Percentiles rank a stretch among this genome's conserved stretches.
These are phyloP conservation scores for Dermatemys mawii DNA, from an alignment of 2,113 vertebrate species.

Conservation along the genomic window DNA sequence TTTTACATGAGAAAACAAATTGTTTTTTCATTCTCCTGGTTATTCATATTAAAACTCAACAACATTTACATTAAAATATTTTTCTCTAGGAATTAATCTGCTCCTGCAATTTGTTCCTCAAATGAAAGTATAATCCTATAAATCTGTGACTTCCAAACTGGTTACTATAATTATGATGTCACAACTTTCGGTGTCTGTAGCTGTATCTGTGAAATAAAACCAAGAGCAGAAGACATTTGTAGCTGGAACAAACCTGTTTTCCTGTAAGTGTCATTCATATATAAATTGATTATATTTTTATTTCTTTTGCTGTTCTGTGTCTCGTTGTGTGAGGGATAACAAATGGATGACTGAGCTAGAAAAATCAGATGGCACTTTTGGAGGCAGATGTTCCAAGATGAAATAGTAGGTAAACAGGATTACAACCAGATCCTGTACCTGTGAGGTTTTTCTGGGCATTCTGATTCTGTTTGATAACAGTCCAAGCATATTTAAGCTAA, in stretches of 20 bases:
- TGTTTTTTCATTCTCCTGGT: neutral
- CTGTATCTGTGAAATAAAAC: neutral
- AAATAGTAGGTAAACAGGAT: neutral
- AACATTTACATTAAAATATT: neutral
- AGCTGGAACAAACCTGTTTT: neutral
- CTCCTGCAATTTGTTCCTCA: neutral
- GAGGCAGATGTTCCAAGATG: neutral
- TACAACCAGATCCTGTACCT: neutral
- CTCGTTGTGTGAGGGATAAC: neutral
- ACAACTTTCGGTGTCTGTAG: neutral
- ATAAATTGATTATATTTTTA: neutral
- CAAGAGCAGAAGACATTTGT: neutral
- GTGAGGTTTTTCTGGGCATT: neutral
- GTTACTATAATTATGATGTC: neutral
- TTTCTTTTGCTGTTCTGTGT: neutral
- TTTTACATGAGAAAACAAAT: neutral
- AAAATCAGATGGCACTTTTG: neutral
- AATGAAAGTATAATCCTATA: neutral
- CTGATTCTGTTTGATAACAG: accelerated
- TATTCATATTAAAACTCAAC: neutral
- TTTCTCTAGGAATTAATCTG: neutral
- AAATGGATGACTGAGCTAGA: neutral
- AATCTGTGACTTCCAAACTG: neutral
- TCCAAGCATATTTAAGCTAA: neutral
- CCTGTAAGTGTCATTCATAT: neutral